Percentiles rank a stretch among this genome's conserved stretches.
Evolutionary conservation across 2,888 invertebrate species (phyloP).

Genomic region (Gnatocerus cornutus): DNA sequence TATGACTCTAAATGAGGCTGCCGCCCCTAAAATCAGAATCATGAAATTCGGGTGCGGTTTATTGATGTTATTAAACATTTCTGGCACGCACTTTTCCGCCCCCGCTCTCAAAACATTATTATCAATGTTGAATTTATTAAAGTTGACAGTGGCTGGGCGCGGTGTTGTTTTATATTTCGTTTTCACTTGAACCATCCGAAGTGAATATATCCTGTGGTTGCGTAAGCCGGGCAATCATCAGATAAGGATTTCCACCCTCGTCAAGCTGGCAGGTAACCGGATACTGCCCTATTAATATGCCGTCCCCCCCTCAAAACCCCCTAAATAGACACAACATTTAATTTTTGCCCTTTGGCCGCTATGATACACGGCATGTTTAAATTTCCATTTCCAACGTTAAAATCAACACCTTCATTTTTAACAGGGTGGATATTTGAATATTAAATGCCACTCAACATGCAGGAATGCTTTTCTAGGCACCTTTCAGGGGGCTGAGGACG

Average conservation of each 20-base stretch:
- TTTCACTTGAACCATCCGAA: constrained; percentile 37
- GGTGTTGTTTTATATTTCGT: constrained; percentile 36
- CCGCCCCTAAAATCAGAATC: constrained; percentile 22
- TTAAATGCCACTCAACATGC: constrained; percentile 48
- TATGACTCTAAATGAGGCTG: neutral
- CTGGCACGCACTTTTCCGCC: constrained; percentile 45
- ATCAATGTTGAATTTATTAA: constrained; percentile 46
- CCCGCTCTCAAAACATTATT: constrained; percentile 40
- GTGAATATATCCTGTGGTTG: constrained; percentile 41
- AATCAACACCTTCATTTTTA: constrained; percentile 48
- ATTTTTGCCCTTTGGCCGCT: constrained; percentile 29
- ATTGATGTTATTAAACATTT: constrained; percentile 47
- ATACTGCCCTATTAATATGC: constrained; percentile 52
- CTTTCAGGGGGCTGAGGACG: constrained; percentile 28
- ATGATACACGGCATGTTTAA: constrained; percentile 28
- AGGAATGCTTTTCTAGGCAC: constrained; percentile 43
- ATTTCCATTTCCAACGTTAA: constrained; percentile 42
- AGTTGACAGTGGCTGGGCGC: constrained; percentile 38
- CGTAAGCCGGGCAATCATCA: constrained; percentile 50
- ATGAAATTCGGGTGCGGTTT: constrained; percentile 35
- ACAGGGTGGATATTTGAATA: constrained; percentile 43
- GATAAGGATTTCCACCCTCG: constrained; percentile 52
- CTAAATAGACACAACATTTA: constrained; percentile 39
- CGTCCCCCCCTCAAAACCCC: constrained; percentile 23
- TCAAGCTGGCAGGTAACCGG: constrained; percentile 52